A percentile compares a stretch with the other conserved stretches of the same genome.
Conservation (phyloP, 1,140 invertebrate species). For the Mylabris phalerata region DNA sequence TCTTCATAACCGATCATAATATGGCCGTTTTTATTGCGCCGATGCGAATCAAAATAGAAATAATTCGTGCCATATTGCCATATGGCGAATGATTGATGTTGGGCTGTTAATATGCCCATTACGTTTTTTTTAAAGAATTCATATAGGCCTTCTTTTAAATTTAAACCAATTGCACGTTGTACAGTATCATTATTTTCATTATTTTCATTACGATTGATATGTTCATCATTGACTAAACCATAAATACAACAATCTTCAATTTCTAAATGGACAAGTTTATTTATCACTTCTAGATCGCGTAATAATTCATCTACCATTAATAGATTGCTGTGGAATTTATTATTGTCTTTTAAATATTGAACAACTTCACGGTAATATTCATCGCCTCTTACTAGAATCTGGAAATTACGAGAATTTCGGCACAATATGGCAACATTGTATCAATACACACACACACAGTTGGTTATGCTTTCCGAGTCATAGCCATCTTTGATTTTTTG, state of each 20-base stretch:
- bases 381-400: constrained; percentile 42
- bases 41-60: constrained; percentile 46
- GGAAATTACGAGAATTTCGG: constrained; percentile 1
- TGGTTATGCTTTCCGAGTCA: no score
- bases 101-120: constrained; percentile 40
- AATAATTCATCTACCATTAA: constrained; percentile 34
- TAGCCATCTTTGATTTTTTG: no score
- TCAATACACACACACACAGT: no score
- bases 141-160: constrained; percentile 36
- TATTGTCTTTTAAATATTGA: constrained; percentile 41
- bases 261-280: constrained; percentile 29
- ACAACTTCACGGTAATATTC: constrained; percentile 42
- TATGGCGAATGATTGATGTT: constrained; percentile 40
- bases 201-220: constrained; percentile 18
- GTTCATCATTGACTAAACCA: not conserved
- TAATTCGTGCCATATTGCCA: constrained; percentile 38
- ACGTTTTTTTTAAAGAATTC: constrained; percentile 43
- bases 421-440: no score
- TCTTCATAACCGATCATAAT: not conserved
- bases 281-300: constrained; percentile 30
- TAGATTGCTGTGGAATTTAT: constrained; percentile 25
- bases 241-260: constrained; percentile 33
- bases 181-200: constrained; percentile 32
- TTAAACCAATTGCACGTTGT: constrained; percentile 38
- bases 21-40: constrained; percentile 42